phyloP scores from a whole-genome alignment of 2,113 vertebrate species.

The Struthidea cinerea region DNA sequence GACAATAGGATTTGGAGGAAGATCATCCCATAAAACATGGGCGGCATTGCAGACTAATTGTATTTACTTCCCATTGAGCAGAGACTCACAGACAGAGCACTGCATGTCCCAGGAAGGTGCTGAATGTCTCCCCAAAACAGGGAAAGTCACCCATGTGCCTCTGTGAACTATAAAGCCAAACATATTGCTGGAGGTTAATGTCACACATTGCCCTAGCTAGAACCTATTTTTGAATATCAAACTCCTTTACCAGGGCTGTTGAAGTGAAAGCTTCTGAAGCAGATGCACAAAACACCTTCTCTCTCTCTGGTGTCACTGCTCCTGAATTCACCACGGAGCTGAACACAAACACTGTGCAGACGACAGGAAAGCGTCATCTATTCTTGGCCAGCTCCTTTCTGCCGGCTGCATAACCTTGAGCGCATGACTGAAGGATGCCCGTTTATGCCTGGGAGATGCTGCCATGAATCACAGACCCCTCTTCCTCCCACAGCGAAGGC shows the following conservation, averaged over 20 bases:
- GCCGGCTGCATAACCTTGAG: background rate
- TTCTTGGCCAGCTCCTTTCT: background rate
- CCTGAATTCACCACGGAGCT: background rate
- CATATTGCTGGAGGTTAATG: background rate
- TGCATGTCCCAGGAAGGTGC: background rate
- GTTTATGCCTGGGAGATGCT: background rate
- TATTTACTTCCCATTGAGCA: background rate
- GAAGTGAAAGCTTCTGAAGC: background rate
- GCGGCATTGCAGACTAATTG: background rate
- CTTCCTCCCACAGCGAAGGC: background rate
- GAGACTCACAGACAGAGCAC: background rate
- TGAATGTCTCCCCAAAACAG: background rate
- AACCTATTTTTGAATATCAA: background rate
- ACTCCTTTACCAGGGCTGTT: background rate
- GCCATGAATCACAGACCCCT: slow-evolving; percentile 9
- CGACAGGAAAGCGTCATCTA: background rate
- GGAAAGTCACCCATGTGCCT: background rate
- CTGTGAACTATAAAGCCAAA: background rate
- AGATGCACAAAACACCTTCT: background rate
- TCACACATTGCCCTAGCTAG: background rate
- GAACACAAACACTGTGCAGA: background rate
- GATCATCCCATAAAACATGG: background rate
- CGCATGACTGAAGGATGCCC: background rate
- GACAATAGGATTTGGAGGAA: background rate
- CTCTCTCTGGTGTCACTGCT: background rate